Percentiles rank a stretch among this genome's conserved stretches.
Evolutionary conservation across 1,140 invertebrate species (phyloP).

Genomic region (Calliphora vicina): DNA sequence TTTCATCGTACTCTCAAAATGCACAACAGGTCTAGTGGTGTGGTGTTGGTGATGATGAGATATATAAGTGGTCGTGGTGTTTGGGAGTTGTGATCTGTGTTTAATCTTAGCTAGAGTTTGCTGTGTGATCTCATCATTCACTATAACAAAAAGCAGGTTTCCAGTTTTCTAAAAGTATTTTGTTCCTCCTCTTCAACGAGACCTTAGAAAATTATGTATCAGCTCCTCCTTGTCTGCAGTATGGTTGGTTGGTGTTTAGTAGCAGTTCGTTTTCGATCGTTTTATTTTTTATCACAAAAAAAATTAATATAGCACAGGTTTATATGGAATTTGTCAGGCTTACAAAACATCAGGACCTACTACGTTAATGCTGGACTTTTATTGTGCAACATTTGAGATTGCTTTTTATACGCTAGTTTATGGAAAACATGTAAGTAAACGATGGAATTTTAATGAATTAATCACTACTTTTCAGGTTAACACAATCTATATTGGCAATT

Average conservation of each 20-base stretch:
- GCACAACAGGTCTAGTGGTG: slow-evolving; percentile 11
- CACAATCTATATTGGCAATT: no score
- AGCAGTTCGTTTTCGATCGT: slow-evolving; percentile 4
- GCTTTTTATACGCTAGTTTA: no score
- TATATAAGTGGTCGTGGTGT: neutral
- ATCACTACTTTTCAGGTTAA: neutral
- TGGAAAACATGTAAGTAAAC: neutral
- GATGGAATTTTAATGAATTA: neutral
- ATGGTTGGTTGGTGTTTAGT: slow-evolving; percentile 6
- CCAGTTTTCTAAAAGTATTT: slow-evolving; percentile 6
- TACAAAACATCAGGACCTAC: neutral
- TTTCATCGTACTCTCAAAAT: slow-evolving; percentile 8
- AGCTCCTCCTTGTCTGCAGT: neutral
- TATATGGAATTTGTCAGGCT: neutral
- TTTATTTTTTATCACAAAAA: slow-evolving; percentile 7
- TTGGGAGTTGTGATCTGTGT: neutral
- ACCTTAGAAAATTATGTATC: neutral
- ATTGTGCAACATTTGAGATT: neutral
- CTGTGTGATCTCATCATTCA: neutral
- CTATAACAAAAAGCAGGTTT: neutral
- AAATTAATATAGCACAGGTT: neutral
- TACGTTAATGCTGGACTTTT: no score
- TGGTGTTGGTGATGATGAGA: neutral
- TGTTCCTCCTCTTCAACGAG: neutral
- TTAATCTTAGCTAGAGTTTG: slow-evolving; percentile 25